A percentile compares a stretch with the other conserved stretches of the same genome.
phyloP scores from a whole-genome alignment of 2,797 vertebrate species.

The Buceros bicornis region DNA sequence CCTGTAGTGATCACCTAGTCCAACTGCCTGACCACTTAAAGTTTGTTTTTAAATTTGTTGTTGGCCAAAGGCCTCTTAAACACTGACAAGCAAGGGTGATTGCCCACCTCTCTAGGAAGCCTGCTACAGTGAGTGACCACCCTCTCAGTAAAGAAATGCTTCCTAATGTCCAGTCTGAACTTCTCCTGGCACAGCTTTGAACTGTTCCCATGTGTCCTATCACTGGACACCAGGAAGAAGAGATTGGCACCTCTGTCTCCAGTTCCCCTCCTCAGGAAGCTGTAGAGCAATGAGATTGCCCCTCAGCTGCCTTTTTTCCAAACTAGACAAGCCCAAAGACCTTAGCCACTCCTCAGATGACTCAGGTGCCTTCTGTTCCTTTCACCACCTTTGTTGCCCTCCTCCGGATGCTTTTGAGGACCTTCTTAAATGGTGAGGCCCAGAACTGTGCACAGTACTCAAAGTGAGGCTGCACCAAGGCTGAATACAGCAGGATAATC shows the following conservation, averaged over 20 bases:
- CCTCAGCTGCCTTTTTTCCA: not conserved
- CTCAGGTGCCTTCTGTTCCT: not conserved
- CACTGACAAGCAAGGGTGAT: not conserved
- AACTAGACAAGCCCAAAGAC: not conserved
- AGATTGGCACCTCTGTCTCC: not conserved
- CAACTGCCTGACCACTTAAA: not conserved
- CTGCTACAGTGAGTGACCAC: not conserved
- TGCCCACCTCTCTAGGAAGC: rapidly evolving
- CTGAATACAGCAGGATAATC: not conserved
- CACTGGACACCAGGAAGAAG: not conserved
- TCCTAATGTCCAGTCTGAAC: not conserved
- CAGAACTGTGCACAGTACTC: not conserved
- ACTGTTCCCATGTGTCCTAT: rapidly evolving
- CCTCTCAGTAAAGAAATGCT: not conserved
- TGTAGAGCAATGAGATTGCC: not conserved
- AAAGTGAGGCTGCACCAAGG: rapidly evolving
- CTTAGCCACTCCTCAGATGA: rapidly evolving
- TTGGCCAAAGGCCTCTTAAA: not conserved
- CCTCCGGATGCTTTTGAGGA: not conserved
- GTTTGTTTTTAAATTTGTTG: no score
- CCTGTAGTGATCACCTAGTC: not conserved
- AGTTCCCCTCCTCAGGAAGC: not conserved
- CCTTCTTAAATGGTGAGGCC: not conserved
- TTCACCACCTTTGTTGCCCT: not conserved
- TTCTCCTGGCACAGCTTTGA: not conserved